phyloP scores from a whole-genome alignment of 2,113 vertebrate genomes.

The Hypanus sabinus region DNA sequence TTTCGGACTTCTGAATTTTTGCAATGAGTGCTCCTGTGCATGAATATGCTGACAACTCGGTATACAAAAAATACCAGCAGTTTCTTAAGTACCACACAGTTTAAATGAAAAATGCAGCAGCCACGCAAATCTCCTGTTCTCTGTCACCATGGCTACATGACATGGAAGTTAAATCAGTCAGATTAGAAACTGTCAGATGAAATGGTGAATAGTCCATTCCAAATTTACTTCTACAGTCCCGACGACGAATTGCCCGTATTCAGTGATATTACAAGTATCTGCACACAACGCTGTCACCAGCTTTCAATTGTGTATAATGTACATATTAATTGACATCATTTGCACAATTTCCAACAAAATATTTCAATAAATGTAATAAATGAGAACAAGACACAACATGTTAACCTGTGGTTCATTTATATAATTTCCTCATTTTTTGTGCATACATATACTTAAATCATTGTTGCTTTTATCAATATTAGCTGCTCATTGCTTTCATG shows the following conservation, averaged over 20 bases:
- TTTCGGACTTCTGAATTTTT: neutral
- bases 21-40: neutral
- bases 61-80: neutral
- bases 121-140: neutral
- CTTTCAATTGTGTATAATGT: neutral
- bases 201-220: neutral
- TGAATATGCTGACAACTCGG: neutral
- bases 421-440: neutral
- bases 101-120: neutral
- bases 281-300: neutral
- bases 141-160: neutral
- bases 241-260: neutral
- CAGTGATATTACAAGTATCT: neutral
- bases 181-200: slow-evolving; percentile 6
- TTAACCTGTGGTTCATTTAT: neutral
- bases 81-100: neutral
- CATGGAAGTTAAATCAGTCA: neutral
- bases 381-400: neutral
- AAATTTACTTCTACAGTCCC: neutral
- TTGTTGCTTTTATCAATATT: neutral
- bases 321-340: neutral
- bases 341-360: neutral
- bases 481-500: neutral
- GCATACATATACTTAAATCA: neutral
- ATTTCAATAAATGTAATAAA: neutral